Base-by-base conservation (phyloP, 2,113 vertebrate genomes). In the Callorhinus ursinus region DNA sequence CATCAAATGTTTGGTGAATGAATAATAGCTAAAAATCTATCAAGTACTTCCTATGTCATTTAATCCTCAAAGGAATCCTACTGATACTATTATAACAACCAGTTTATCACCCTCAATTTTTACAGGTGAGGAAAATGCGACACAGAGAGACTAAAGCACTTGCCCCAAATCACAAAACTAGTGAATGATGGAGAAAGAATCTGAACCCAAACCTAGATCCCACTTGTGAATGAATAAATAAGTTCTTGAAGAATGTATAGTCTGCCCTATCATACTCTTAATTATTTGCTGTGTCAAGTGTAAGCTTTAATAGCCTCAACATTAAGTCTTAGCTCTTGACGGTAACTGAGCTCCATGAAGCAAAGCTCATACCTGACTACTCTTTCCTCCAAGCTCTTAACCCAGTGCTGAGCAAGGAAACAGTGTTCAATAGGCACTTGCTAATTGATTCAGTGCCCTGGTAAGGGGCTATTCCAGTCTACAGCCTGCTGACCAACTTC, bases 51-150 rank as follows among this genome's bases (percentile, higher is more conserved):
- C 7, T 88, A 61, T 39, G 33, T 88, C 72, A 87, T n/a, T 97
- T 89, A 96, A 93, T 89, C 59, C 16, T 87, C 55, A 92, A 97
- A 94, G 15, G 9, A 90, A 92, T 94, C 36, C 46, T 96, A 90
- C 46, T 49, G 57, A 33, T 94, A 81, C 67, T 88, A 69, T 90
- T 42, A 51, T 82, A 67, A 53, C 33, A 65, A 33, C 71, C 26
- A 84, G 28, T 53, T 74, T 82, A 83, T 92, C 39, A 57, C 5
- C 1, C 5, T 24, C 31, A 77, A 7, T 74, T 88, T 97, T 88
- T 88, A 84, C 26, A 94, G 18, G 63, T 74, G 57, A 90, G 36
- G 19, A 93, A 97, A 81, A 33, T 22, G 7, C 85, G 16, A 91
- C 14, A 61, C 8, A 90, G 61, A 74, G 6, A 61, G 46, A 28